These are phyloP conservation scores for Parochlus steinenii DNA, from an alignment of 2,888 invertebrate genomes.

Conservation along the genomic window DNA sequence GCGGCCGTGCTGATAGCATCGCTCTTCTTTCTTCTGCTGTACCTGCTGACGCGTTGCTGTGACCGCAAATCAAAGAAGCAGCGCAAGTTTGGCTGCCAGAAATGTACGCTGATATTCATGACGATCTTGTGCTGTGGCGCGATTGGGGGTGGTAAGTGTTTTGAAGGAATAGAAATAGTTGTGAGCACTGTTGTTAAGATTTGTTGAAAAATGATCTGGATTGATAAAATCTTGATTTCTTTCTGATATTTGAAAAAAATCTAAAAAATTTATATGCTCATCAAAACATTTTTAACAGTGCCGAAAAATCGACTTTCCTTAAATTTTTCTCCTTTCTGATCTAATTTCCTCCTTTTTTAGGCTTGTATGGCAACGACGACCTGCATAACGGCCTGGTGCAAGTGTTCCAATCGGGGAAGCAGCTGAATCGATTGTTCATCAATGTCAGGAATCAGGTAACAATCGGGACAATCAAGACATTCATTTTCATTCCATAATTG, in stretches of 20 bases:
- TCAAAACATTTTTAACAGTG: no score
- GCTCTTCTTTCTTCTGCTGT: conserved; percentile 72
- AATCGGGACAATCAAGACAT: conserved; percentile 4
- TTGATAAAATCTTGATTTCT: background rate
- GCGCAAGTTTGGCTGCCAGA: conserved; percentile 30
- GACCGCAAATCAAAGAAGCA: conserved; percentile 70
- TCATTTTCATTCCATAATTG: background rate
- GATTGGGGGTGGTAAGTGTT: conserved; percentile 58
- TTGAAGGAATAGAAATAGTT: no score
- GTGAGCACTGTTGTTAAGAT: no score
- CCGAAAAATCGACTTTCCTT: no score
- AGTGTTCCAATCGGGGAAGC: conserved; percentile 61
- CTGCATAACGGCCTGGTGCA: conserved; percentile 79
- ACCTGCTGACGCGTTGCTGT: conserved; percentile 88
- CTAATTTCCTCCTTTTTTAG: conserved; percentile 17
- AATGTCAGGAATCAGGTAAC: conserved; percentile 65
- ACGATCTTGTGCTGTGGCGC: conserved; percentile 80
- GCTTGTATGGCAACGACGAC: conserved; percentile 87
- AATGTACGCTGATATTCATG: conserved; percentile 29
- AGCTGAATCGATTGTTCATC: conserved; percentile 62
- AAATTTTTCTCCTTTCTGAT: background rate
- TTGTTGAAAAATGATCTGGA: no score
- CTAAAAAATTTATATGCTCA: conserved; percentile 5
- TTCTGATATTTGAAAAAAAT: background rate
- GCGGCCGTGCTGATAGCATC: conserved; percentile 85